A percentile compares a stretch with the other conserved stretches of the same genome.
Conservation (phyloP, 2,113 vertebrate species). For the Anhinga rufa region DNA sequence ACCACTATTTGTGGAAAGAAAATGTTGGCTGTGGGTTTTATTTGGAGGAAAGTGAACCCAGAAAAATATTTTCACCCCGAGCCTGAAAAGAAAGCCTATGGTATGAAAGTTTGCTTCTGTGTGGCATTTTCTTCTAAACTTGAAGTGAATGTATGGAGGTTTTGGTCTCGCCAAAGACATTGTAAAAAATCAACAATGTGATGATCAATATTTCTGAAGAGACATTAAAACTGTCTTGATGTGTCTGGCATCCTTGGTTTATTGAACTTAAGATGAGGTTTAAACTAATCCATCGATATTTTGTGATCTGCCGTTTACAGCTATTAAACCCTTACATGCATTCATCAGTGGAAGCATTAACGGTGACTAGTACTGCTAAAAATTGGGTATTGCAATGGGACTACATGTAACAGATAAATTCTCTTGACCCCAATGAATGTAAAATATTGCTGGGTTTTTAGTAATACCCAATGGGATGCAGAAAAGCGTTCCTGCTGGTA, state of each 20-base stretch:
- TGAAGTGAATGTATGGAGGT: not conserved
- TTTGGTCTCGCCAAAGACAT: not conserved
- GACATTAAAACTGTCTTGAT: not conserved
- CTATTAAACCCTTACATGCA: not conserved
- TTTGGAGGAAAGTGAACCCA: not conserved
- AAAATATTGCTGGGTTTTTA: not conserved
- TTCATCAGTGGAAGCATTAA: not conserved
- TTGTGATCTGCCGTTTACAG: not conserved
- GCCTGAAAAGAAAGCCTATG: not conserved
- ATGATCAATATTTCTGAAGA: slow-evolving; percentile 15
- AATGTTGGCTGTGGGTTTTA: not conserved
- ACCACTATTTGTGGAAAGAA: not conserved
- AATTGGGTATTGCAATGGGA: not conserved
- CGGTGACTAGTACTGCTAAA: not conserved
- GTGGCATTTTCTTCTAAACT: not conserved
- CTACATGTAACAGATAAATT: not conserved
- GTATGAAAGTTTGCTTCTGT: not conserved
- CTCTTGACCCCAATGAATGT: not conserved
- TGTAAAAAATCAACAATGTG: not conserved
- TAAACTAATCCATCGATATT: not conserved
- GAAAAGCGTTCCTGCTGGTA: not conserved
- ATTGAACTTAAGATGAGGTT: not conserved
- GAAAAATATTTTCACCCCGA: not conserved
- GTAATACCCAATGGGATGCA: not conserved
- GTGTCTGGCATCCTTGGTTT: not conserved